Conservation (phyloP, 1,140 invertebrate genomes). For the Hylyphantes graminicola region DNA sequence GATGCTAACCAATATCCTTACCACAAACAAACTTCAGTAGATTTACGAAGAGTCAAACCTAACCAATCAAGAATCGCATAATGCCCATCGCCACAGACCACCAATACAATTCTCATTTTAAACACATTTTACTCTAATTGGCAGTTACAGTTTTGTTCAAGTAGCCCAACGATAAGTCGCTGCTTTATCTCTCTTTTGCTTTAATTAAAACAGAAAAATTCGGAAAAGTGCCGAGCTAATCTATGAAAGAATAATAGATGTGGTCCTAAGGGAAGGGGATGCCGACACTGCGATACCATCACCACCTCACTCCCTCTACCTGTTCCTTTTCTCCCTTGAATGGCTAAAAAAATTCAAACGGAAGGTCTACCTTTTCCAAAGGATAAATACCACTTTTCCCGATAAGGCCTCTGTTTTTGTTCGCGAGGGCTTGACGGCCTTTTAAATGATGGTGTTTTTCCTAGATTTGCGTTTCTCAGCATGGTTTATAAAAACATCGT, state of each 20-base stretch:
- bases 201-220: slow-evolving; percentile 61
- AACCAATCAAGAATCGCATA: no score
- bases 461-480: slow-evolving; percentile 14
- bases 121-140: no score
- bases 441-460: slow-evolving; percentile 54
- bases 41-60: no score
- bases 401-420: slow-evolving; percentile 51
- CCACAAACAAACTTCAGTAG: no score
- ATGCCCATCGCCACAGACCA: no score
- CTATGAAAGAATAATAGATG: slow-evolving; percentile 60
- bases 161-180: slow-evolving; percentile 42
- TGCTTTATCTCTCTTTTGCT: slow-evolving; percentile 35
- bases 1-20: no score
- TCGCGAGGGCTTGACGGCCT: slow-evolving; percentile 41
- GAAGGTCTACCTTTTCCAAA: slow-evolving; percentile 57
- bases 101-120: no score
- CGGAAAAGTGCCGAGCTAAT: slow-evolving; percentile 59
- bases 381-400: slow-evolving; percentile 57
- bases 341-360: slow-evolving; percentile 40
- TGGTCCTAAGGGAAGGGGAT: slow-evolving; percentile 56
- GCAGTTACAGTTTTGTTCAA: no score
- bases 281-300: slow-evolving; percentile 52
- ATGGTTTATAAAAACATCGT: neutral
- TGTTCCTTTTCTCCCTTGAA: slow-evolving; percentile 27
- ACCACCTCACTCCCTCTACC: slow-evolving; percentile 9